Base-by-base conservation (phyloP, 2,888 invertebrate genomes). In the Athalia cordata region DNA sequence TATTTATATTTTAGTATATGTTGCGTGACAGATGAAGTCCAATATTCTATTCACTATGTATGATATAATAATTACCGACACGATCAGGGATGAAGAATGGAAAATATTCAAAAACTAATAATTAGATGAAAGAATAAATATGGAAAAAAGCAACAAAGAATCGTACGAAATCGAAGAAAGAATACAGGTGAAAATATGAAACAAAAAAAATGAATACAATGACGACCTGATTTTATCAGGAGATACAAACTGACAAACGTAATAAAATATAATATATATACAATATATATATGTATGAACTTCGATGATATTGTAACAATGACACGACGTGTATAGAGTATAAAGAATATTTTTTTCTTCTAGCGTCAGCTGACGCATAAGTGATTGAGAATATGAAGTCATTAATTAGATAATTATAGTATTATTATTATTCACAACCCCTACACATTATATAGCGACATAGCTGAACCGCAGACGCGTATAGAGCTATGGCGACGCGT, bases 1-100 rank as follows among this genome's bases (percentile, higher is more conserved):
- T 87, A 79, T 86, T 88, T 87, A 81, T 81, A 85, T 79, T 82
- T 83, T 86, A 82, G 79, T 81, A 83, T 83, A 83, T 81, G 76
- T 85, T 85, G 75, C 75, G 75, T 50, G 62, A 75, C n/a, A 55
- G 47, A 72, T 0, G 15, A 47, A 59, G 57, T 57, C 59, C 72
- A 59, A 72, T 47, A 72, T 59, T 72, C 72, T 72, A 59, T 72
- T 72, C 52, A 57, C 45, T 59, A 43, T 8, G 5, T 45, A 67
- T 57, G 15, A 72, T 57, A 45, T 55, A n/a, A 5, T 61, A 61
- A 13, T n/a, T 6, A 61, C 7, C 11, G 29, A 11, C 13, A 13
- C 11, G 61, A 61, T n/a, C 61, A n/a, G 6, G 61, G 6, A 5
- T 52, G 29, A 55, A 15, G 52, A 55, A 29, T 29, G 55, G 68